Evolutionary conservation across 2,797 vertebrate genomes (phyloP).

Genomic region (Rhinella marina): DNA sequence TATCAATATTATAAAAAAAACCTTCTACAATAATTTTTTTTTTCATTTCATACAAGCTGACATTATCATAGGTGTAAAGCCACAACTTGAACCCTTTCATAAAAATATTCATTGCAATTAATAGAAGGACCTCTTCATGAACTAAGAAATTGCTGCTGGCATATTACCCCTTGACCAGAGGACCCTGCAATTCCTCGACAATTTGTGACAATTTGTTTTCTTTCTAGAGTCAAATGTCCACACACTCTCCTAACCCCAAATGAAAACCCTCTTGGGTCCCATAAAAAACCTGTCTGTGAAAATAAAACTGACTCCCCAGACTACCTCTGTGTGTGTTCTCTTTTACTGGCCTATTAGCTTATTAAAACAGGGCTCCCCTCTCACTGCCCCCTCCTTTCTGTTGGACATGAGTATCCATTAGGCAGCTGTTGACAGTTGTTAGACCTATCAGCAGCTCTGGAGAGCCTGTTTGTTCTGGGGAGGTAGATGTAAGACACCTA

Average conservation of each 20-base stretch:
- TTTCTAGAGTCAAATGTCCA: slow-evolving; percentile 63
- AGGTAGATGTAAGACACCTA: slow-evolving; percentile 67
- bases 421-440: slow-evolving; percentile 76
- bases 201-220: slow-evolving; percentile 64
- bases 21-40: neutral
- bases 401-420: slow-evolving; percentile 71
- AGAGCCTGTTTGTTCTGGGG: slow-evolving; percentile 72
- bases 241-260: slow-evolving; percentile 62
- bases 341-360: slow-evolving; percentile 70
- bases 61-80: neutral
- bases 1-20: neutral
- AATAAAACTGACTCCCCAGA: slow-evolving; percentile 74
- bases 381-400: slow-evolving; percentile 62
- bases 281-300: slow-evolving; percentile 71
- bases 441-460: slow-evolving; percentile 71
- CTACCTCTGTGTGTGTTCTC: slow-evolving; percentile 73
- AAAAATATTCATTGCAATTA: slow-evolving; percentile 15
- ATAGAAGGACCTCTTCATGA: slow-evolving; percentile 42
- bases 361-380: slow-evolving; percentile 69
- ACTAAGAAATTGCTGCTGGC: slow-evolving; percentile 45
- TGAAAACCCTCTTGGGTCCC: slow-evolving; percentile 62
- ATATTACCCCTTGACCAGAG: slow-evolving; percentile 61
- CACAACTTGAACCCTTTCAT: neutral
- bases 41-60: neutral
- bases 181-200: slow-evolving; percentile 62